Evolutionary conservation across 2,888 invertebrate species (phyloP), one percentile per base, ranked within the genome.

Genomic region (Acleris literana): DNA sequence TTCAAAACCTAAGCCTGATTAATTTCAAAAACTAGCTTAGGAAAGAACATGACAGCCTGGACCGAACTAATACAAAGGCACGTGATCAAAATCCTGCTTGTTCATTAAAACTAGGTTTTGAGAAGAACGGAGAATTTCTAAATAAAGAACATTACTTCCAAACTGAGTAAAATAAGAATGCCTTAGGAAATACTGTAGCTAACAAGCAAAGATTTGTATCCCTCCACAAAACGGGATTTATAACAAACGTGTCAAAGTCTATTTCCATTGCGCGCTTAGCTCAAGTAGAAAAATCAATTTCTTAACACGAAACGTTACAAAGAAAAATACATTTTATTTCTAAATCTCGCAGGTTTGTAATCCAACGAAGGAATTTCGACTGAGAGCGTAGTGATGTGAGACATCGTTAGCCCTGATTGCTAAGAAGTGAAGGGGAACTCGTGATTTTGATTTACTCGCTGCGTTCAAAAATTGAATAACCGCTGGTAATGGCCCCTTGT

Each of bases 401-500:
- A 71, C 70, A 68, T 71, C 71, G 71, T 72, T 71, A 73, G 74
- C 71, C 70, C 72, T 74, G 74, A 76, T 77, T 76, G 75, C 73
- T 68, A 69, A 72, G 75, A 74, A 76, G 73, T 68, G 72, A 69
- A 70, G 70, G 74, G 72, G 71, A 72, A 69, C 68, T 67, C 69
- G 69, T 69, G 66, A 69, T 67, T 67, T 61, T 51, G 62, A 67
- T 69, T 69, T 69, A 66, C 66, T 55, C 59, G 66, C 62, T 53
- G 67, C 67, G 68, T 56, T 70, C 63, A 68, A 70, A 70, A 70
- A 70, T 70, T 69, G 68, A 69, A 70, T 69, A 70, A 70, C 68
- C 64, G 68, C 56, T 66, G 67, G 49, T 71, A 70, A 70, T 69
- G 71, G 69, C 68, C 61, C 62, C 61, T 54, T 53, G 55, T 52